Percentiles rank a stretch among this genome's conserved stretches.
phyloP scores from a whole-genome alignment of 1,140 invertebrate species.

The Trissolcus basalis region DNA sequence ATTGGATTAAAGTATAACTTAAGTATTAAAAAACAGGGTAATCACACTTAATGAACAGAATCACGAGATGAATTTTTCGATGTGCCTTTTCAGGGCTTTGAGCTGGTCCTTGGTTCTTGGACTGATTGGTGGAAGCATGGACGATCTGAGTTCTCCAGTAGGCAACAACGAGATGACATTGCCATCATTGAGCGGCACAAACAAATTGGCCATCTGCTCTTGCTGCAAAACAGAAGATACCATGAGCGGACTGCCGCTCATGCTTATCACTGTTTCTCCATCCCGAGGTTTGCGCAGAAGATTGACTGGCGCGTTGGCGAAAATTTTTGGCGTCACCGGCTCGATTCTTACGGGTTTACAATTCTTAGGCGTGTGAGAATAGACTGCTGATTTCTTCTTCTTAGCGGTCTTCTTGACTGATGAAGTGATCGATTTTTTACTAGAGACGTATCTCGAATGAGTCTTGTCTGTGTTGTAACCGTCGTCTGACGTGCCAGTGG shows the following conservation, averaged over 20 bases:
- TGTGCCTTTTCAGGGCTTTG: constrained; percentile 77
- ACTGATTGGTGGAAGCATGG: constrained; percentile 77
- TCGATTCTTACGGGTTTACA: constrained; percentile 35
- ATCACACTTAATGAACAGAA: constrained; percentile 1
- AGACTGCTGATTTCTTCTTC: constrained; percentile 29
- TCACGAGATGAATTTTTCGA: constrained; percentile 76
- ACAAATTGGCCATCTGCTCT: constrained; percentile 79
- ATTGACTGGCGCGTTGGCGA: constrained; percentile 79
- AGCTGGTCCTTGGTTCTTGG: constrained; percentile 76
- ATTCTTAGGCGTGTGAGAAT: constrained; percentile 64
- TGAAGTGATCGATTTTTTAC: constrained; percentile 44
- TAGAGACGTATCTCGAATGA: constrained; percentile 10
- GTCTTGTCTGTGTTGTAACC: constrained; percentile 63
- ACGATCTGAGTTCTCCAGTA: constrained; percentile 76
- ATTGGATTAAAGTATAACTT: no score
- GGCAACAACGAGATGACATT: constrained; percentile 80
- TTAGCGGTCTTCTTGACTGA: constrained; percentile 36
- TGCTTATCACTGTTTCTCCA: constrained; percentile 82
- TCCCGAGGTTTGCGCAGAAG: constrained; percentile 79
- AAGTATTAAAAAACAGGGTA: no score
- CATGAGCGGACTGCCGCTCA: constrained; percentile 81
- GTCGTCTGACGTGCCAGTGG: constrained; percentile 57
- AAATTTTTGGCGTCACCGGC: constrained; percentile 74
- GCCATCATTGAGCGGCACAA: constrained; percentile 79
- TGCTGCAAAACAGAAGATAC: constrained; percentile 71